These are phyloP conservation scores for Plecturocebus donacophilus DNA, from an alignment of 2,113 vertebrate genomes.

Conservation along the genomic window DNA sequence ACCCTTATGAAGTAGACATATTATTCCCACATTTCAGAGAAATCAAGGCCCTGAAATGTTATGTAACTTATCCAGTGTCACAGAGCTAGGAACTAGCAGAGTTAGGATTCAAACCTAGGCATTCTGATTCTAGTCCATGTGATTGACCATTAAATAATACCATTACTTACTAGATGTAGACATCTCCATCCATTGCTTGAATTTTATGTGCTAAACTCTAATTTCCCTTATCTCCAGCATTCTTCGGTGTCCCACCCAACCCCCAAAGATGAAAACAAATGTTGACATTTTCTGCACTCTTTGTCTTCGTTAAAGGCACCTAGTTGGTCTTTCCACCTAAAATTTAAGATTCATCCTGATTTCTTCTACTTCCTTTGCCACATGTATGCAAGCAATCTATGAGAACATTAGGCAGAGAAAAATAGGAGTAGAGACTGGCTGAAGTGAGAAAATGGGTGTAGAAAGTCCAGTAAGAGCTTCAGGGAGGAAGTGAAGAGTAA, in stretches of 20 bases:
- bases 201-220: not conserved
- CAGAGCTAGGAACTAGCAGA: not conserved
- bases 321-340: not conserved
- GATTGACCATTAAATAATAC: not conserved
- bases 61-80: not conserved
- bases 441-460: not conserved
- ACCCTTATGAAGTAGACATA: not conserved
- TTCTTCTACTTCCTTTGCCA: not conserved
- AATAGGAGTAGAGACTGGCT: not conserved
- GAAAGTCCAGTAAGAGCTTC: not conserved
- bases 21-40: not conserved
- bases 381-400: not conserved
- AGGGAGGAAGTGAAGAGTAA: not conserved
- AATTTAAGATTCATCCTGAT: not conserved
- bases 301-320: not conserved
- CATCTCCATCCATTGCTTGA: not conserved
- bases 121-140: not conserved
- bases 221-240: not conserved
- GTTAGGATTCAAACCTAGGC: not conserved
- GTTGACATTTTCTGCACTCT: not conserved
- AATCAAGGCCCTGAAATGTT: not conserved
- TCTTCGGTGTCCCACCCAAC: not conserved
- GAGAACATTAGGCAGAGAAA: not conserved
- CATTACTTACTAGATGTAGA: not conserved
- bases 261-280: not conserved